Evolutionary conservation across 2,888 invertebrate genomes (phyloP), one percentile per base, ranked within the genome.

Genomic region (Polyploca ridens): DNA sequence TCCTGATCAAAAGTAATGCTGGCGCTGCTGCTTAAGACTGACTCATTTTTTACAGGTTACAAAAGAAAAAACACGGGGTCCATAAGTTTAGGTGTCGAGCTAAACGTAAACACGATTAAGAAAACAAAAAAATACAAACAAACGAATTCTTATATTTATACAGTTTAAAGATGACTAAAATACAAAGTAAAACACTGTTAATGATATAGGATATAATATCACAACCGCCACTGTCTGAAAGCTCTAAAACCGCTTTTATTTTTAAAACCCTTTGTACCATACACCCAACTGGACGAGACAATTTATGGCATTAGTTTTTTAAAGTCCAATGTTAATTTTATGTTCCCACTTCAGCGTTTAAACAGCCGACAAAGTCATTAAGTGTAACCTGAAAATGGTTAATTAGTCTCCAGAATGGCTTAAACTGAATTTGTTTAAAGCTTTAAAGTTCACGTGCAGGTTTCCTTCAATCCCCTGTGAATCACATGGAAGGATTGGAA

Each of bases 281-380:
- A 44, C 63, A 11, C 33, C 58, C 64, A 65, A 57, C 63, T 66
- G 58, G 54, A 54, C 65, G 57, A 54, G 49, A 60, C 16, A 65
- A 70, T 70, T 72, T 69, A 69, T 66, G 59, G 64, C 65, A 64
- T 62, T 66, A 68, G 66, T 63, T 70, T 68, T 27, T 68, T 66
- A 67, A 68, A 66, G 63, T 59, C 57, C 63, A 63, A 27, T 33
- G 64, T 58, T 58, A 58, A 65, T 66, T 54, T 54, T 54, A 54
- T 54, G 54, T 54, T 54, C 54, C 54, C 54, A 54, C 54, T 54
- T 19, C 54, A 54, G 54, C 19, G 19, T n/a, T 54, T 54, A 16
- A 7, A 49, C 54, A 54, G 19, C 54, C 46, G 10, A 54, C 54
- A 54, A 54, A 54, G 54, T 54, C 10, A 54, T 54, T 14, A 54